A percentile compares a stretch with the other conserved stretches of the same genome.
Conservation (phyloP, 2,888 invertebrate species). For the Caradrina kadenii region DNA sequence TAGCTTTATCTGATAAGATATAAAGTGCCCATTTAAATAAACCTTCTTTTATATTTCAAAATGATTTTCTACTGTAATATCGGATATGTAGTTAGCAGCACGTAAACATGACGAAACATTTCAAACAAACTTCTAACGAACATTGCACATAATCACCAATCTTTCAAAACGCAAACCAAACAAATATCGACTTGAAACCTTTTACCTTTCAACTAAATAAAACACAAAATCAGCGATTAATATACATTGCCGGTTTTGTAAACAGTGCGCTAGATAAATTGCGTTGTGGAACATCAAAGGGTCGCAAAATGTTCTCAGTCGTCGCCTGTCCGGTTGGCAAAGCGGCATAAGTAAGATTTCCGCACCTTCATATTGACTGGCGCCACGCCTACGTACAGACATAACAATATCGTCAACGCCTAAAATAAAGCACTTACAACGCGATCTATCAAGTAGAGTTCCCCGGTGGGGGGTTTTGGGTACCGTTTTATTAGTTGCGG, state of each 20-base stretch:
- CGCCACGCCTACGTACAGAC: constrained; percentile 78
- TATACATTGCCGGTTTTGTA: constrained; percentile 67
- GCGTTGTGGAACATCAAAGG: constrained; percentile 69
- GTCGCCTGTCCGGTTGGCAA: constrained; percentile 55
- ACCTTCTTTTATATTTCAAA: not conserved
- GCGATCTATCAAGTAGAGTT: constrained; percentile 75
- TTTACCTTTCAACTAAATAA: constrained; percentile 65
- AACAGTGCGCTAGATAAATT: constrained; percentile 63
- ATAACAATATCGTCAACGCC: constrained; percentile 79
- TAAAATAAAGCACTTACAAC: constrained; percentile 85
- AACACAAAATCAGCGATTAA: constrained; percentile 66
- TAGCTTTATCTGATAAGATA: no score
- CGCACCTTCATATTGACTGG: constrained; percentile 76
- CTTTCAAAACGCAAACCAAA: constrained; percentile 54
- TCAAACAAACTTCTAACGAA: constrained; percentile 57
- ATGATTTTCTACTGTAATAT: constrained; percentile 1
- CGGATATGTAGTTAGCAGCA: constrained; percentile 27
- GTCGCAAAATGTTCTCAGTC: constrained; percentile 68
- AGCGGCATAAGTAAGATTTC: constrained; percentile 66
- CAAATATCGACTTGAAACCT: constrained; percentile 56
- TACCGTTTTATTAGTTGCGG: constrained; percentile 14
- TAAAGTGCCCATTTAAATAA: no score
- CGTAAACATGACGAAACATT: constrained; percentile 42
- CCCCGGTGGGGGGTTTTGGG: constrained; percentile 52
- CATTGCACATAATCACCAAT: constrained; percentile 52